Base-by-base conservation (phyloP, 2,888 invertebrate species). In the Drosophila mimica region DNA sequence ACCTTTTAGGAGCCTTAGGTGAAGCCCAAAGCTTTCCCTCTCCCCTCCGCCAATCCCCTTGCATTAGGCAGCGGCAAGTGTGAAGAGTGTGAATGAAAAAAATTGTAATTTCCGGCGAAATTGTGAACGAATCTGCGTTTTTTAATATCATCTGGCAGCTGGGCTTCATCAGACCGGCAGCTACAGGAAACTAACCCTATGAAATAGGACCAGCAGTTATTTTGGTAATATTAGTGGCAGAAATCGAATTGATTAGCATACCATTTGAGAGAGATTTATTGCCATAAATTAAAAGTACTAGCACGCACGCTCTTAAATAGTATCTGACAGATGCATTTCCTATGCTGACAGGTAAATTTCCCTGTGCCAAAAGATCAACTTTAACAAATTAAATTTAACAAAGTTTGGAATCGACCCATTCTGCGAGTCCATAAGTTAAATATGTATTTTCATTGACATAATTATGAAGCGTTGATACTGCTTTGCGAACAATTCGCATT, bases 21-120 rank as follows among this genome's bases (percentile, higher is more conserved):
- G 36, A 7, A 61, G 34, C 17, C 17, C 5, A 5, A 8, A 15
- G 17, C 20, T 28, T 5, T 28, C 28, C 28, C 4, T 8, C 28
- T 4, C 34, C 28, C 5, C n/a, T 4, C 6, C 8, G 6, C 28
- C n/a, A 8, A 15, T 2, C 7, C 8, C 9, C 17, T 7, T 34
- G 25, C 0, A 17, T 48, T 17, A 2, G 34, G 34, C 34, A 17
- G 51, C 46, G 40, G 20, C 25, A 51, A 57, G 59, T 38, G 43
- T 40, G 34, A 33, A 53, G 30, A 38, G 33, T n/a, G 40, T 25
- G 28, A 25, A 28, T 28, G 25, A 46, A 56, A 57, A 71, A 71
- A 54, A 66, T 74, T 69, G 71, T 79, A 79, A 79, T 79, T 79
- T 79, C 78, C 78, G 78, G 79, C 69, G 68, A 78, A 78, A 78